These are phyloP conservation scores for Sebastolobus alascanus DNA, from an alignment of 2,797 vertebrate species.

Conservation along the genomic window DNA sequence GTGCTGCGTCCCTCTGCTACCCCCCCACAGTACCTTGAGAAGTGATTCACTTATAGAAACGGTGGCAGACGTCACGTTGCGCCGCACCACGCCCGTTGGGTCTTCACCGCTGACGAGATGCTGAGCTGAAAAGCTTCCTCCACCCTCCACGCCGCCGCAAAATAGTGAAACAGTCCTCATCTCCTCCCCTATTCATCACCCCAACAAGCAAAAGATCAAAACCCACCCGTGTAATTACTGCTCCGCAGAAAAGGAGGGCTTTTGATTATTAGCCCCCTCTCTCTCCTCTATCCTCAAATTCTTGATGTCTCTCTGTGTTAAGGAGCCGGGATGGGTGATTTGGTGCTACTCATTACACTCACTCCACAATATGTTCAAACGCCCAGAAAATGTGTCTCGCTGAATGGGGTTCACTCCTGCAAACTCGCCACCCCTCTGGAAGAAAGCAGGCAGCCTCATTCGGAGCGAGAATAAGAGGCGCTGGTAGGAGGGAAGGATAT, in stretches of 20 bases:
- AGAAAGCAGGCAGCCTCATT: conserved; percentile 88
- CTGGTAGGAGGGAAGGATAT: conserved; percentile 55
- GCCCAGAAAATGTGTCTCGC: conserved; percentile 95
- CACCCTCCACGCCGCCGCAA: conserved; percentile 25
- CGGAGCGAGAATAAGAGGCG: conserved; percentile 68
- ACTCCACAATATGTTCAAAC: conserved; percentile 95
- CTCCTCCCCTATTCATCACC: conserved; percentile 67
- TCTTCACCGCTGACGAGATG: conserved; percentile 27
- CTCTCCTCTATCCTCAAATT: conserved; percentile 70
- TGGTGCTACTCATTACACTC: conserved; percentile 81
- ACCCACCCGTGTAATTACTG: conserved; percentile 78
- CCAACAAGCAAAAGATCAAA: conserved; percentile 84
- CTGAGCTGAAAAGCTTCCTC: conserved; percentile 58
- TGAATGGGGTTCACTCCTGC: conserved; percentile 90
- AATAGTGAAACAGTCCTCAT: conserved; percentile 72
- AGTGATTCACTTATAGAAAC: neutral
- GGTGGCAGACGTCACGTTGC: neutral
- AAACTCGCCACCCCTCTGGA: conserved; percentile 70
- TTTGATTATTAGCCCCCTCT: conserved; percentile 75
- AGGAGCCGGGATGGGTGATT: conserved; percentile 76
- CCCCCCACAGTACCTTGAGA: neutral
- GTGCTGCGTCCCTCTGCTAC: neutral
- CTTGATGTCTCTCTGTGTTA: conserved; percentile 74
- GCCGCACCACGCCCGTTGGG: neutral
- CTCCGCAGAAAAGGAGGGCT: conserved; percentile 66